Evolutionary conservation across 1,140 invertebrate species (phyloP).

Genomic region (Drosophila dunni): DNA sequence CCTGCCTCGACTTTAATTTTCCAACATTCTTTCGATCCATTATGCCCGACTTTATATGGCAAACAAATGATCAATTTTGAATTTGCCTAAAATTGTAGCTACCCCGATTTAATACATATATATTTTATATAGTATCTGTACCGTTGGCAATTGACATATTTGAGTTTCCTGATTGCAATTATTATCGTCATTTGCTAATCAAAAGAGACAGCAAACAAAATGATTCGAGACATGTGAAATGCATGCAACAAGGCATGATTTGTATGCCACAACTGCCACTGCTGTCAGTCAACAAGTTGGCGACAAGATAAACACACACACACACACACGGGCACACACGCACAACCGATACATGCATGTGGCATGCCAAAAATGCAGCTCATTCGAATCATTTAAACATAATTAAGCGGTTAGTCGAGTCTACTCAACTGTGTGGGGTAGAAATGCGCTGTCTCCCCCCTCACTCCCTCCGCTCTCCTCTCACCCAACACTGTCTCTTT

Average conservation of each 20-base stretch:
- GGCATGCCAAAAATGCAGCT: constrained; percentile 70
- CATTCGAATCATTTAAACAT: constrained; percentile 73
- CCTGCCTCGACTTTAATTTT: constrained; percentile 1
- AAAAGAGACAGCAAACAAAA: constrained; percentile 66
- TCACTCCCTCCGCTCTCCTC: neutral
- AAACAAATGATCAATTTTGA: constrained; percentile 28
- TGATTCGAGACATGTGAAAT: constrained; percentile 44
- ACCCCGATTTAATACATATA: neutral
- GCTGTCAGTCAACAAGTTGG: constrained; percentile 58
- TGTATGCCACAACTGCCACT: constrained; percentile 49
- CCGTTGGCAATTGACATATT: constrained; percentile 36
- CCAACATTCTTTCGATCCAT: constrained; percentile 25
- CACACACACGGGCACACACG: constrained; percentile 39
- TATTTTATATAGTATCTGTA: neutral
- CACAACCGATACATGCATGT: constrained; percentile 17
- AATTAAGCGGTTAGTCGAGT: constrained; percentile 65
- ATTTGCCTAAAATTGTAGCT: constrained; percentile 23
- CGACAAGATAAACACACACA: constrained; percentile 49
- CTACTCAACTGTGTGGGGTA: constrained; percentile 1
- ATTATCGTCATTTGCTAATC: constrained; percentile 58
- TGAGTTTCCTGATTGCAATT: constrained; percentile 47
- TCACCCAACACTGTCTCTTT: neutral
- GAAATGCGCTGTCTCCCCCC: neutral
- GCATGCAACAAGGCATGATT: constrained; percentile 49
- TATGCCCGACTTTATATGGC: constrained; percentile 17